Base-by-base conservation (phyloP, 2,113 vertebrate species). In the Maccullochella peelii region DNA sequence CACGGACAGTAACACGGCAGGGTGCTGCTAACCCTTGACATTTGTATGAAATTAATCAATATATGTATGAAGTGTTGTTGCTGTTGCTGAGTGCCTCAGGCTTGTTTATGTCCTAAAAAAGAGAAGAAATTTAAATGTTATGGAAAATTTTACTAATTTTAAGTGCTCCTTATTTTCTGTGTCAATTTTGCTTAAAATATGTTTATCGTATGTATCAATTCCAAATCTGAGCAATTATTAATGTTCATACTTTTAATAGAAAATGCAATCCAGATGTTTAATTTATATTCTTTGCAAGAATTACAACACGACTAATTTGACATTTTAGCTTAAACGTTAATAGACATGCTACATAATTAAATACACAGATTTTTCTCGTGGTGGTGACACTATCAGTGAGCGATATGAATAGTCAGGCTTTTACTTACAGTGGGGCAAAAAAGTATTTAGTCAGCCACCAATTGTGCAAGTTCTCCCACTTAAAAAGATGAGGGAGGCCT, bases 321-420 rank as follows among this genome's bases (percentile, higher is more conserved):
- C 20, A 2, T 69, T 25, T 52, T 25, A 30, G 6, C 21, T n/a
- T 3, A 9, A 62, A 21, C 27, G 18, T 4, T 62, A 18, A 36
- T 27, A 49, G 23, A 30, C 20, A 50, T 7, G 12, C 47, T 25
- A 18, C 6, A 21, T 18, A 47, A 20, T 42, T 25, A 68, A 44
- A 57, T 25, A 36, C 21, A 68, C 16, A 55, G 4, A 1, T 62
- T 36, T 38, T 52, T 52, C 16, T 25, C n/a, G 38, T 20, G 1
- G 20, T n/a, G 44, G 36, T 67, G 23, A 67, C 49, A 21, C 25
- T 47, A 49, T 49, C 47, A 69, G 25, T 40, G 8, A 38, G 5
- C 70, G 6, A 59, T 73, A 82, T 84, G 59, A 72, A 72, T 4
- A 59, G 69, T 72, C 70, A 79, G 58, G 63, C 42, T 70, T 79